These are phyloP conservation scores for Ceratina australensis DNA, from an alignment of 1,140 invertebrate genomes.

Conservation along the genomic window DNA sequence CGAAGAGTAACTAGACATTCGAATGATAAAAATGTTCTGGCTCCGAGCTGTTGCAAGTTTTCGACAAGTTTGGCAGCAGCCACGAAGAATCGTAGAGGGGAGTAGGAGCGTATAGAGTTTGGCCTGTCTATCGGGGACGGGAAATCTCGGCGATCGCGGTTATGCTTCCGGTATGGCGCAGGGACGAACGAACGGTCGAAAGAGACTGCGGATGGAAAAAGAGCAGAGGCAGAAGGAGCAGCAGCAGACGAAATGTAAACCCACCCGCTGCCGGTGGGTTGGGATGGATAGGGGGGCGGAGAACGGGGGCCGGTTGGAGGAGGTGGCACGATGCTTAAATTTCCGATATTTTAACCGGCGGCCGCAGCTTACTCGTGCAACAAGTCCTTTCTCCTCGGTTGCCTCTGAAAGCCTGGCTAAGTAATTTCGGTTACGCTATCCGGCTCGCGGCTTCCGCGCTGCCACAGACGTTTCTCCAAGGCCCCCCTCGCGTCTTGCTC, in stretches of 20 bases:
- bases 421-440: constrained; percentile 77
- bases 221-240: constrained; percentile 43
- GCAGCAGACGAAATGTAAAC: constrained; percentile 67
- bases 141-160: constrained; percentile 52
- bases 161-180: constrained; percentile 43
- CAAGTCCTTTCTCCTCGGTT: constrained; percentile 79
- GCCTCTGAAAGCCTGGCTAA: constrained; percentile 75
- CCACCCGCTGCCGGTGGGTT: constrained; percentile 29
- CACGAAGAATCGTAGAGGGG: too few species aligned
- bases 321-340: constrained; percentile 67
- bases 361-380: constrained; percentile 76
- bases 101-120: neutral
- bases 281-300: neutral
- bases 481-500: constrained; percentile 28
- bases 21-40: neutral
- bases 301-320: constrained; percentile 14
- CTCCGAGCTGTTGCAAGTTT: neutral
- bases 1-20: too few species aligned
- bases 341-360: constrained; percentile 77
- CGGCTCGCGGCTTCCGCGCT: constrained; percentile 71
- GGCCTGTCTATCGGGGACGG: constrained; percentile 38
- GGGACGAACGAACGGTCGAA: constrained; percentile 1
- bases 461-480: constrained; percentile 60
- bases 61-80: neutral
- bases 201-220: constrained; percentile 37